Evolutionary conservation across 2,797 vertebrate genomes (phyloP).

Genomic region (Myiotriccus ornatus): DNA sequence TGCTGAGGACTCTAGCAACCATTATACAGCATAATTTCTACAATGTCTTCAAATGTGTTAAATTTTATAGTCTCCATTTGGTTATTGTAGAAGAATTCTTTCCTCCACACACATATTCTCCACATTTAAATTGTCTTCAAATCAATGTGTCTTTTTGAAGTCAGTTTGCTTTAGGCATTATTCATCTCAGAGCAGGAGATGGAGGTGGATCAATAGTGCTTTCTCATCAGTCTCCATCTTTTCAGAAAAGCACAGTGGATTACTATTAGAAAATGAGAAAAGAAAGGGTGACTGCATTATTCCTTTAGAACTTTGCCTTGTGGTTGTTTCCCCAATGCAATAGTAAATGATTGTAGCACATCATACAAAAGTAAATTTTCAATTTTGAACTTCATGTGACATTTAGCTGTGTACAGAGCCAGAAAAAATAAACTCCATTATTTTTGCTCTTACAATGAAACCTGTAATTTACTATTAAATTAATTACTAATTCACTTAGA

Average conservation of each 20-base stretch:
- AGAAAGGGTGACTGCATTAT: neutral
- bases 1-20: neutral
- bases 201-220: conserved; percentile 44
- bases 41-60: neutral
- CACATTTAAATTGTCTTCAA: conserved; percentile 32
- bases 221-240: conserved; percentile 6
- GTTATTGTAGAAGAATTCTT: neutral
- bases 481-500: neutral
- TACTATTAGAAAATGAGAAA: conserved; percentile 1
- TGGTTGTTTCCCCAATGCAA: neutral
- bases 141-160: conserved; percentile 51
- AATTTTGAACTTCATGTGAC: neutral
- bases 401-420: neutral
- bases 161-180: conserved; percentile 34
- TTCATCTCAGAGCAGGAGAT: neutral
- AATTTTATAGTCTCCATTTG: neutral
- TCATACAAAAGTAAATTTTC: neutral
- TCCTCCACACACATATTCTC: neutral
- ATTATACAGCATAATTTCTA: neutral
- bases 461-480: neutral
- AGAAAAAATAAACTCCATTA: neutral
- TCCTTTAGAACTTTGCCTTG: neutral
- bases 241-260: conserved; percentile 23
- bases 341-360: neutral
- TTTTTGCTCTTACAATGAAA: neutral